phyloP scores from a whole-genome alignment of 2,113 vertebrate species.

The Zosterops japonicus region DNA sequence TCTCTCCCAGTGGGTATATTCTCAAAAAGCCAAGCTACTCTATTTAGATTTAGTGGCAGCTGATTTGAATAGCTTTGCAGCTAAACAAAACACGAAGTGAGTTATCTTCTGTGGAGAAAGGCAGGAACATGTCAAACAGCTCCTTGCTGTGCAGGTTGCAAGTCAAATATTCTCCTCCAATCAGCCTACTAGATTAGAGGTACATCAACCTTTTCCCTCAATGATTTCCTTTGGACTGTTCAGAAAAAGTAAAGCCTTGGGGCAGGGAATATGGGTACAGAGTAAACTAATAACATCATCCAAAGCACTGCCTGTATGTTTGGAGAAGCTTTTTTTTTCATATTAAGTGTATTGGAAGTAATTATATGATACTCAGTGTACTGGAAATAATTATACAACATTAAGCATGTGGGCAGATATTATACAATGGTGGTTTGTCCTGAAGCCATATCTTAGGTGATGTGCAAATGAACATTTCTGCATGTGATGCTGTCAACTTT shows the following conservation, averaged over 20 bases:
- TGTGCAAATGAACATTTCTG: background rate
- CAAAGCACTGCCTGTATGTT: background rate
- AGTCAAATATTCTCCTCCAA: background rate
- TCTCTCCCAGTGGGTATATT: background rate
- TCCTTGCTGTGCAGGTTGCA: background rate
- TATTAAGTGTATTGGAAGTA: background rate
- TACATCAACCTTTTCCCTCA: background rate
- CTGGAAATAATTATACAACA: conserved; percentile 5
- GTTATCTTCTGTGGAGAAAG: background rate
- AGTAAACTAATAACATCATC: background rate
- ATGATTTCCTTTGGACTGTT: background rate
- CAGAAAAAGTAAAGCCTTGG: background rate
- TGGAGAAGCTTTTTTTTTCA: background rate
- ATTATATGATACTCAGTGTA: background rate
- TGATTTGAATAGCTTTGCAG: background rate
- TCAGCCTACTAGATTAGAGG: background rate
- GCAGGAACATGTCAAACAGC: background rate
- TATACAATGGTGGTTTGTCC: background rate
- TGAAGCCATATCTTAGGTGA: background rate
- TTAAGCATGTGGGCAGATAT: background rate
- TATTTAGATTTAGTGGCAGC: background rate
- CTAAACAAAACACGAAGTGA: background rate
- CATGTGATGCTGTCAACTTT: background rate
- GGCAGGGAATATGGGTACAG: background rate
- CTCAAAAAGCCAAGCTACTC: background rate